Base-by-base conservation (phyloP, 2,797 vertebrate genomes). In the Sebastolobus alascanus region DNA sequence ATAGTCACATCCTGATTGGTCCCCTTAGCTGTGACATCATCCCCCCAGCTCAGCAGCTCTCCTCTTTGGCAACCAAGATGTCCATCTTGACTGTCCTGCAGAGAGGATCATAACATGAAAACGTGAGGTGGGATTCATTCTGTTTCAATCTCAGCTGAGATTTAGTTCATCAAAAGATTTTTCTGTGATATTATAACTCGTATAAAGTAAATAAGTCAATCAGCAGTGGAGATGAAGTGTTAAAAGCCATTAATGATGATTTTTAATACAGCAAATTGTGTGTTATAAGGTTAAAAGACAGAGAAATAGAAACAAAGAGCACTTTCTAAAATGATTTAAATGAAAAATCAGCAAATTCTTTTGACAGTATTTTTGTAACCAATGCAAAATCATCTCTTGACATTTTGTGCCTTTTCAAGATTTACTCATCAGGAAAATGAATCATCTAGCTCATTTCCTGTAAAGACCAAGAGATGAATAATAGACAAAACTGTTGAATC, bases 21-120 rank as follows among this genome's bases (percentile, higher is more conserved):
- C 40, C 7, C 20, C 16, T 29, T 27, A 29, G 43, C 1, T 5
- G 60, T 58, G 82, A 35, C 55, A 3, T 82, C 50, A 12, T 14
- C 54, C 27, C 33, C 33, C 46, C 7, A 33, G 31, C 31, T 11
- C 77, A 95, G 86, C 95, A 96, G 61, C 18, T n/a, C 33, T 67
- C 91, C 12, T 96, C 92, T 68, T 92, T 94, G 37, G 4, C 54
- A 27, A 96, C 83, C 73, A 93, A 20, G 66, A 96, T 94, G 50
- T 95, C 84, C 55, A 9, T 81, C 86, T 86, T 95, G 71, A 80
- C 91, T 38, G 0, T 1, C 56, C 95, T 96, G 88, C 6, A 80
- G 50, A 86, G 66, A 82, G 16, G 79, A 77, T 20, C 16, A 66
- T 46, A 27, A 56, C n/a, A 9, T 22, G 5, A 63, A 5, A 75